Conservation (phyloP, 2,888 invertebrate species). For the Phragmatobia fuliginosa region DNA sequence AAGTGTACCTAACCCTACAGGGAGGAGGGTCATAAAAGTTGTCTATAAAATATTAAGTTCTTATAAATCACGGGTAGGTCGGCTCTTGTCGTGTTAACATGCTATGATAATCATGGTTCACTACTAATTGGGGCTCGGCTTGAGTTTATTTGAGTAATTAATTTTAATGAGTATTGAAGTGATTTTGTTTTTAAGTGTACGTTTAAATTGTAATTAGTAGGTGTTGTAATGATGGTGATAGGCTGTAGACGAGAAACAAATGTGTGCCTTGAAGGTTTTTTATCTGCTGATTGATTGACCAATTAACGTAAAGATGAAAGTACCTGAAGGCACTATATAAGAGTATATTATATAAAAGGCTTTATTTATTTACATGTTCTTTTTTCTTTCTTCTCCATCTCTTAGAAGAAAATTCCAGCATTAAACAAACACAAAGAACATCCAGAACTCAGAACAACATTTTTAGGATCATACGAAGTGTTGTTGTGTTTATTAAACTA, state of each 20-base stretch:
- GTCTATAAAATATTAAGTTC: conserved; percentile 15
- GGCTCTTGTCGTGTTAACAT: conserved; percentile 19
- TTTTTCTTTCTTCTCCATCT: too few species aligned
- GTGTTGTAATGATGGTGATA: conserved; percentile 1
- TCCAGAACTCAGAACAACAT: too few species aligned
- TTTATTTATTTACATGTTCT: too few species aligned
- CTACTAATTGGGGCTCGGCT: conserved; percentile 28
- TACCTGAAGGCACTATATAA: not conserved
- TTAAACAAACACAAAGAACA: too few species aligned
- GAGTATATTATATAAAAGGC: not conserved
- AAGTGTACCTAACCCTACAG: conserved; percentile 10
- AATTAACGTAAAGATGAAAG: not conserved
- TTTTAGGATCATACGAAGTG: too few species aligned
- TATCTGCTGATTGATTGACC: not conserved
- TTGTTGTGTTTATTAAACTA: too few species aligned
- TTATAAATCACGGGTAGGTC: conserved; percentile 25
- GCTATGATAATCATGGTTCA: conserved; percentile 24
- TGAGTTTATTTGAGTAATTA: conserved; percentile 30
- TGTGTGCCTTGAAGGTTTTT: not conserved
- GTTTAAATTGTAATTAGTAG: conserved; percentile 28
- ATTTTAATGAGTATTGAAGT: conserved; percentile 34
- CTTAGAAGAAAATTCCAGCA: too few species aligned
- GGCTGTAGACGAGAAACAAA: conserved; percentile 1
- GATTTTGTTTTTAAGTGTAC: conserved; percentile 38
- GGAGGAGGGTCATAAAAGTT: conserved; percentile 10